Evolutionary conservation across 2,888 invertebrate species (phyloP).

Genomic region (Tenthredo mesomela): DNA sequence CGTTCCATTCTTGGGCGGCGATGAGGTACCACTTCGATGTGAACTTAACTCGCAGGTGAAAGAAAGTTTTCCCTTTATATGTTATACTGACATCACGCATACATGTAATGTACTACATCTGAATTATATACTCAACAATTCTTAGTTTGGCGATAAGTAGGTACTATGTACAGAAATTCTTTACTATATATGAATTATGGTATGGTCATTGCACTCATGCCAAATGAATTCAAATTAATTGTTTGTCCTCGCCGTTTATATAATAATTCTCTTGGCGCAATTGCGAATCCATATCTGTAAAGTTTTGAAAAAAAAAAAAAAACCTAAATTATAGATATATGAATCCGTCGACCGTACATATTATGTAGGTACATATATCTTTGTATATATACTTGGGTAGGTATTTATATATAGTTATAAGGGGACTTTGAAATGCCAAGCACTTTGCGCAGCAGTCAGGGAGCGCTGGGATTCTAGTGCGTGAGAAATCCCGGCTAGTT

Average conservation of each 20-base stretch:
- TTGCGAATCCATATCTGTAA: neutral
- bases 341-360: neutral
- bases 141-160: neutral
- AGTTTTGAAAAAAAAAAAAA: neutral
- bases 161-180: neutral
- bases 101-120: neutral
- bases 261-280: no score
- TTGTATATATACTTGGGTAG: neutral
- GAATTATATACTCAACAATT: neutral
- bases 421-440: constrained; percentile 49
- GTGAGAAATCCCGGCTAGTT: constrained; percentile 70
- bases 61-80: constrained; percentile 32
- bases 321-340: neutral
- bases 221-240: neutral
- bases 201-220: no score
- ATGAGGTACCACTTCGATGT: neutral
- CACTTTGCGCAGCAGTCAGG: constrained; percentile 25
- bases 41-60: constrained; percentile 37
- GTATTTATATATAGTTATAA: constrained; percentile 19
- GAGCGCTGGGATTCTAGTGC: constrained; percentile 62
- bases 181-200: neutral
- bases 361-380: neutral
- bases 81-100: no score
- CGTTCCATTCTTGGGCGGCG: constrained; percentile 44
- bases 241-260: neutral